Base-by-base conservation (phyloP, 2,797 vertebrate genomes). In the Myotis myotis region DNA sequence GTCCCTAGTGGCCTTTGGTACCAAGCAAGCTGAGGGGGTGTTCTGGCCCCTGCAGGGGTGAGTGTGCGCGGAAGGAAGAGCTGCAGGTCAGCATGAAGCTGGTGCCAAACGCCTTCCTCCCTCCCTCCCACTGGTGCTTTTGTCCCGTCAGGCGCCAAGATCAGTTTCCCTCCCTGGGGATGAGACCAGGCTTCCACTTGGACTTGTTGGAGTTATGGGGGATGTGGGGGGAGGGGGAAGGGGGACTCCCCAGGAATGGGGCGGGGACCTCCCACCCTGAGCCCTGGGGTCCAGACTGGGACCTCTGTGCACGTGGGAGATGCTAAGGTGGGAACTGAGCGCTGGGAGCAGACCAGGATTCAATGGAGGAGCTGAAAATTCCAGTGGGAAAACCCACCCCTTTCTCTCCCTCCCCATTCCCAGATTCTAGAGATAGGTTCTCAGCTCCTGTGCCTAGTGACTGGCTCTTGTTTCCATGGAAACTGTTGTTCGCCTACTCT, bases 381-480 rank as follows among this genome's bases (percentile, higher is more conserved):
- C 96, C 87, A 93, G 22, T 28, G 84, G 93, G 89, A 92, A 97
- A 96, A 94, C 64, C 84, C 83, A 81, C 94, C 68, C 92, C 66
- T 78, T 57, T 87, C 87, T 85, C 93, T 49, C 86, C 88, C 62
- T 83, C 85, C 71, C 75, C 20, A 92, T 91, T 88, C 95, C 91
- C 93, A 93, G 91, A 97, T 97, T 97, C 95, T 97, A 96, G 89
- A 98, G 92, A 82, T 89, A 95, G 95, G 97, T 97, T 95, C 95
- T 95, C 95, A 96, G 96, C 95, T 97, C 96, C 95, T 97, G 96
- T 96, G 97, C 96, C 70, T 97, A 97, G 96, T 97, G 97, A 97
- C 97, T 79, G 78, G 95, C 93, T 98, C 94, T 97, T 30, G 36
- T 98, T 88, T 44, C 98, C 97, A 96, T 94, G 97, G 97, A 97